Conservation (phyloP, 2,888 invertebrate species). For the Sisyra nigra region DNA sequence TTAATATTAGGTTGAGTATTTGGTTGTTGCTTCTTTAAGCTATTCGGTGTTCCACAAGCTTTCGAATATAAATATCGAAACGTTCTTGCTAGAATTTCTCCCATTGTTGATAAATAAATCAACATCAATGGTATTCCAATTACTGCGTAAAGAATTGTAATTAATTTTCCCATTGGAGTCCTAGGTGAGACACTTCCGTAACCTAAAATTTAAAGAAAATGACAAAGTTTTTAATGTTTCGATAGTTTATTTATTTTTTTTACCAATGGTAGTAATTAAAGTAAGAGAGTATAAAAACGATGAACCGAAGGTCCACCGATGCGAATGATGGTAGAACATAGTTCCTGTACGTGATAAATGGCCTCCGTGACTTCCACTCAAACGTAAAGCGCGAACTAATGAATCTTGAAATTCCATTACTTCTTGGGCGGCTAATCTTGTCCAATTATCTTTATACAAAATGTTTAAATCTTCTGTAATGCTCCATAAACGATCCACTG, state of each 20-base stretch:
- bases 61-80: constrained; percentile 56
- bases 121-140: constrained; percentile 79
- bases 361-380: constrained; percentile 14
- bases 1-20: constrained; percentile 15
- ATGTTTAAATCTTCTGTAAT: constrained; percentile 80
- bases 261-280: constrained; percentile 88
- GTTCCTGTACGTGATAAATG: constrained; percentile 27
- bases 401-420: constrained; percentile 69
- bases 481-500: constrained; percentile 70
- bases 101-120: constrained; percentile 75
- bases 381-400: constrained; percentile 30
- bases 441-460: constrained; percentile 85
- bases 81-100: constrained; percentile 66
- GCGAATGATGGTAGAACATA: constrained; percentile 27
- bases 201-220: constrained; percentile 35
- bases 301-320: constrained; percentile 82
- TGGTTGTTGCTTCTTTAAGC: constrained; percentile 15
- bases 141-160: constrained; percentile 71
- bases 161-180: constrained; percentile 63
- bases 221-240: not conserved
- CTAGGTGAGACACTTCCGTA: constrained; percentile 72
- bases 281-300: constrained; percentile 87
- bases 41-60: constrained; percentile 26
- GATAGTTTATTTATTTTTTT: constrained; percentile 23
- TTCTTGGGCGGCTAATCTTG: constrained; percentile 69